Conservation (phyloP, 2,888 invertebrate genomes). For the Eupithecia centaureata region DNA sequence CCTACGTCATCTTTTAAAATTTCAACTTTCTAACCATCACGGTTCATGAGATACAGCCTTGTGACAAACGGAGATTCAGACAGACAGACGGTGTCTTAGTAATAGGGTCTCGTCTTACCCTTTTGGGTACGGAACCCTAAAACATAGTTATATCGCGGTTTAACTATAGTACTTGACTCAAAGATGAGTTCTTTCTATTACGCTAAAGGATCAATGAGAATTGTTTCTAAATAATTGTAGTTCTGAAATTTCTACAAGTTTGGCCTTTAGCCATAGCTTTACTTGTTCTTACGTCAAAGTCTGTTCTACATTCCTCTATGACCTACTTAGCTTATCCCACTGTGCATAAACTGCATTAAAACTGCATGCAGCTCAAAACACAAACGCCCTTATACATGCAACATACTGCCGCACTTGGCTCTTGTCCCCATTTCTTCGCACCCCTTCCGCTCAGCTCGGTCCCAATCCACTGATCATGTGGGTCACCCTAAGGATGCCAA, state of each 20-base stretch:
- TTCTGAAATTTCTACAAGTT: neutral
- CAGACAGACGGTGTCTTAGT: too few relatives aligned
- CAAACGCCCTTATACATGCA: neutral
- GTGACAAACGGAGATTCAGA: too few relatives aligned
- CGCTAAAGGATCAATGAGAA: too few relatives aligned
- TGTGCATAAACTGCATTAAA: neutral
- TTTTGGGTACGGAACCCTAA: too few relatives aligned
- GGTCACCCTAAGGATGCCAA: conserved; percentile 32
- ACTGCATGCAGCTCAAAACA: neutral
- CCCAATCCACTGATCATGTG: conserved; percentile 27
- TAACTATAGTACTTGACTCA: too few relatives aligned
- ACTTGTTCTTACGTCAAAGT: neutral
- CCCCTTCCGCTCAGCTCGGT: conserved; percentile 20
- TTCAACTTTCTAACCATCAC: too few relatives aligned
- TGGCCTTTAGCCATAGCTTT: neutral
- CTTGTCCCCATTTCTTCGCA: conserved; percentile 4
- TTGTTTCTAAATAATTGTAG: too few relatives aligned
- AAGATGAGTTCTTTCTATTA: neutral
- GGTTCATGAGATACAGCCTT: too few relatives aligned
- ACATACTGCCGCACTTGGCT: neutral
- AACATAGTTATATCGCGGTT: too few relatives aligned
- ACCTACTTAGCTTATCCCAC: neutral
- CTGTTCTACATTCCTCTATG: neutral
- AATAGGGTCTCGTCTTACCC: too few relatives aligned
- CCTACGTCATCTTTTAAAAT: too few relatives aligned